Percentiles rank a stretch among this genome's conserved stretches.
Conservation (phyloP, 64 coral and sea anemone genomes). For the Dendrophyllia cribrosa region DNA sequence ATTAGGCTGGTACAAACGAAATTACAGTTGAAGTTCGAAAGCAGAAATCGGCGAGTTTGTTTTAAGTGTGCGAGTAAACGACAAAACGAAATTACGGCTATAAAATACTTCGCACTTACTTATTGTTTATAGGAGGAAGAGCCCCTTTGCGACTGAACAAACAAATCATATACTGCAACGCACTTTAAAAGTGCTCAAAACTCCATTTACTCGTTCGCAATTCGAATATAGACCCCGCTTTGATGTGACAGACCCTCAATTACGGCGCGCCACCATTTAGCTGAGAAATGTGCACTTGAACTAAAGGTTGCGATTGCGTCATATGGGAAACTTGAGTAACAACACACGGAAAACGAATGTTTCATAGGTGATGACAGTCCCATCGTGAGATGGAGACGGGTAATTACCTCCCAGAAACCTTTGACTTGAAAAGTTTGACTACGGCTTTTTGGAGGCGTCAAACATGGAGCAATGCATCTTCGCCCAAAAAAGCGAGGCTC, state of each 20-base stretch:
- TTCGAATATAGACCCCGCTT: background rate
- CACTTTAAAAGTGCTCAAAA: slow-evolving; percentile 57
- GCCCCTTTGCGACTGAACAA: slow-evolving; percentile 37
- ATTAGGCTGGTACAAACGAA: too few relatives aligned
- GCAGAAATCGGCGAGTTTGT: background rate
- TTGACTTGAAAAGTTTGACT: background rate
- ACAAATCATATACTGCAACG: slow-evolving; percentile 41
- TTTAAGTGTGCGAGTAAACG: background rate
- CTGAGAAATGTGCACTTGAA: slow-evolving; percentile 42
- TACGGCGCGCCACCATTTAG: background rate
- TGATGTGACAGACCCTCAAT: slow-evolving; percentile 44
- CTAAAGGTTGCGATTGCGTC: background rate
- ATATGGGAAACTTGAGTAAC: background rate
- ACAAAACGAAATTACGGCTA: background rate
- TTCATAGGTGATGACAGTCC: slow-evolving; percentile 9
- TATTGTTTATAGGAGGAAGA: slow-evolving; percentile 25
- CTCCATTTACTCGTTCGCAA: slow-evolving; percentile 17
- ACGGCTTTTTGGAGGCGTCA: background rate
- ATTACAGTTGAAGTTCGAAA: background rate
- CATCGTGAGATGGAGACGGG: background rate
- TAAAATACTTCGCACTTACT: slow-evolving; percentile 26
- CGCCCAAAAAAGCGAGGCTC: too few relatives aligned
- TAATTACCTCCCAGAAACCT: background rate
- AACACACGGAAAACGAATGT: slow-evolving; percentile 17
- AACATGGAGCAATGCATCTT: too few relatives aligned